Evolutionary conservation across 2,113 vertebrate genomes (phyloP), one percentile per base, ranked within the genome.

Genomic region (Clarias gariepinus): DNA sequence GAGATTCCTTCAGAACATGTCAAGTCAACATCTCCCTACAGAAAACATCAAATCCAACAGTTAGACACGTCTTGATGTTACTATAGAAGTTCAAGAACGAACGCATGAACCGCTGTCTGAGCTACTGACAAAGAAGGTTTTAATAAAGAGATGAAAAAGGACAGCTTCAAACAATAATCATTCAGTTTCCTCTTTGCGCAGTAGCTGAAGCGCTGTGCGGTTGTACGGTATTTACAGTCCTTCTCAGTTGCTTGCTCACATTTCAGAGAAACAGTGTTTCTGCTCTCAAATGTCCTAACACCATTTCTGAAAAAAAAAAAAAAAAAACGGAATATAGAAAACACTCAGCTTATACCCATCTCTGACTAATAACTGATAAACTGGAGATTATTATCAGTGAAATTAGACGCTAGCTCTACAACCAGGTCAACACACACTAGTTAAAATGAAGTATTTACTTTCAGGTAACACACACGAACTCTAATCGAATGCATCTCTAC

Each of bases 221-320:
- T 79, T 79, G 7, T 79, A 57, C 57, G n/a, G n/a, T 53, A 79
- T 79, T 79, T 79, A 30, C 53, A 19, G 76, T 78, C 57, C 55
- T 78, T 41, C 76, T 79, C 76, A 55, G 76, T 30, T 79, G 52
- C 76, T 79, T 79, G 57, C 76, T 79, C 76, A 79, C 53, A 57
- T 79, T 79, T 79, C 76, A 79, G 76, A 79, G 76, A 79, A 79
- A 57, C 53, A 30, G 53, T 19, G 52, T 58, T 53, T 79, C 25
- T 57, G 76, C 52, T 79, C 52, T 79, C 76, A 79, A 57, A 79
- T 79, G 53, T 79, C 53, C 53, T 55, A 19, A 79, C n/a, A 57
- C 74, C 74, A 8, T 16, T 28, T n/a, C 74, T 77, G 12, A 77
- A 28, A 55, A 77, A 77, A 1, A 7, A 63, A 63, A 63, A 63